Evolutionary conservation across 2,113 vertebrate species (phyloP).

Genomic region (Castor canadensis): DNA sequence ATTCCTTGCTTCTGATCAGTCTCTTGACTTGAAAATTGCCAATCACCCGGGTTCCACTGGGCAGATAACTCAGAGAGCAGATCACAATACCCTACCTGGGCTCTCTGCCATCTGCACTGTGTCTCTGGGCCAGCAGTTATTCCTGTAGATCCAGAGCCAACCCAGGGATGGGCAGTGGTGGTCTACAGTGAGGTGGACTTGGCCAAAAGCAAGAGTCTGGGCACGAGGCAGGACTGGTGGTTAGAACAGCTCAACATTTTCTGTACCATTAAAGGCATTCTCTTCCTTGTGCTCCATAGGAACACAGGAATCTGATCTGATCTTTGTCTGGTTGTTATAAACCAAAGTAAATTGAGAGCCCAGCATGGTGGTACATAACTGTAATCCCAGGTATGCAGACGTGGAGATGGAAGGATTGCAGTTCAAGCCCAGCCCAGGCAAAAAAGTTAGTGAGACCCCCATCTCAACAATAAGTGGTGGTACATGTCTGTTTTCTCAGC

Average conservation of each 20-base stretch:
- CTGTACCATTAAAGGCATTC: not conserved
- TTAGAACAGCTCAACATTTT: not conserved
- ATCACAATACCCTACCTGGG: not conserved
- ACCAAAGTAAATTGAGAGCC: not conserved
- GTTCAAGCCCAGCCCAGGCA: too few species aligned
- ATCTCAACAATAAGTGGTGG: too few species aligned
- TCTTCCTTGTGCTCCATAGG: not conserved
- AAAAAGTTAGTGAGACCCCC: too few species aligned
- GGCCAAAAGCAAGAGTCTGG: not conserved
- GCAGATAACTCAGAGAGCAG: not conserved
- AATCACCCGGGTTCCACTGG: not conserved
- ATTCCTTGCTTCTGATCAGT: not conserved
- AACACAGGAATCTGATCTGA: not conserved
- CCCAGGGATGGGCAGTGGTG: not conserved
- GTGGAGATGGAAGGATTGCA: too few species aligned
- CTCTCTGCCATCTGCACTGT: not conserved
- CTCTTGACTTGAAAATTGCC: not conserved
- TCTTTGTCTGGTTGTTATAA: not conserved
- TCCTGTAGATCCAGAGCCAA: not conserved
- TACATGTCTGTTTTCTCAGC: too few species aligned
- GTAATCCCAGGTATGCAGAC: too few species aligned
- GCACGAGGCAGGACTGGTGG: not conserved
- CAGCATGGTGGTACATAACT: too few species aligned
- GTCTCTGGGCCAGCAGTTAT: not conserved
- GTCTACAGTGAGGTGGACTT: fast-evolving